A percentile compares a stretch with the other conserved stretches of the same genome.
Conservation (phyloP, 2,888 invertebrate genomes). For the Rhagophthalmus giganteus region DNA sequence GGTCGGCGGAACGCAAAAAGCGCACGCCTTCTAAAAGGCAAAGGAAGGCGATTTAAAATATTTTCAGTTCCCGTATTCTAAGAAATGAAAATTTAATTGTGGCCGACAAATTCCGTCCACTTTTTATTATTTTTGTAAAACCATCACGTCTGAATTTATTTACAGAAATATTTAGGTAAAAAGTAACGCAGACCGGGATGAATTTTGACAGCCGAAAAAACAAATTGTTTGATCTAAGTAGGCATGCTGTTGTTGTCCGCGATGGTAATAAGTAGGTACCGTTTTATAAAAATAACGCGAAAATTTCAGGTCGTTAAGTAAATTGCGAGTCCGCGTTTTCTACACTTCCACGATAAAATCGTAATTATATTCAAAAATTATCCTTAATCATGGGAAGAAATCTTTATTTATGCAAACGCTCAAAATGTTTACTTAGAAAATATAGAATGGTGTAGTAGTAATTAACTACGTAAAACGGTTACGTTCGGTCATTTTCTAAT, state of each 20-base stretch:
- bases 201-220: slow-evolving; percentile 32
- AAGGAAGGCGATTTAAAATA: slow-evolving; percentile 34
- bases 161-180: slow-evolving; percentile 36
- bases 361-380: slow-evolving; percentile 5
- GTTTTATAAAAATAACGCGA: slow-evolving; percentile 1
- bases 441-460: not conserved
- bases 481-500: too few relatives aligned
- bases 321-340: slow-evolving; percentile 3
- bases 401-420: slow-evolving; percentile 8
- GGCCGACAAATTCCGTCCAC: slow-evolving; percentile 36
- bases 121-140: slow-evolving; percentile 38
- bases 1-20: slow-evolving; percentile 12
- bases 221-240: slow-evolving; percentile 13
- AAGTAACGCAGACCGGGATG: slow-evolving; percentile 32
- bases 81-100: slow-evolving; percentile 43
- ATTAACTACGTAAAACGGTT: slow-evolving; percentile 8
- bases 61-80: slow-evolving; percentile 38
- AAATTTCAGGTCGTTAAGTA: slow-evolving; percentile 6
- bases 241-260: slow-evolving; percentile 4
- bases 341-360: slow-evolving; percentile 2
- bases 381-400: slow-evolving; percentile 13
- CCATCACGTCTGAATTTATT: slow-evolving; percentile 38
- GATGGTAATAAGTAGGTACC: slow-evolving; percentile 3
- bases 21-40: slow-evolving; percentile 6
- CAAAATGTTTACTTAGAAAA: slow-evolving; percentile 7